Base-by-base conservation (phyloP, 2,888 invertebrate species). In the Thymelicus lineola region DNA sequence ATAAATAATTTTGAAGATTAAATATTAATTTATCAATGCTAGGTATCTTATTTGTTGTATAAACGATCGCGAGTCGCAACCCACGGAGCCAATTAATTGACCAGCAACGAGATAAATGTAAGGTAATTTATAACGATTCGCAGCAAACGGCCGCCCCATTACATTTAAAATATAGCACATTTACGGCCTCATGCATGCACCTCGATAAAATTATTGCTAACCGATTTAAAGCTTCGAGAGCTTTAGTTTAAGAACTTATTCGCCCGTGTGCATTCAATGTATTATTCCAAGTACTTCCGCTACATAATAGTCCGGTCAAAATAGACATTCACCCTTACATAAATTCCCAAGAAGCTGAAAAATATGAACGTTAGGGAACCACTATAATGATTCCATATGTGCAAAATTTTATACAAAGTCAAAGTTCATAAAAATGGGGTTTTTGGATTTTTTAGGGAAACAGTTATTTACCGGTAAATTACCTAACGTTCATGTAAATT, bases 91-190 rank as follows among this genome's bases (percentile, higher is more conserved):
- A 88, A 89, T 90, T 89, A 89, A 88, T 86, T 86, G 81, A 79
- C 83, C 82, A 79, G 79, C 48, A 80, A 80, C 75, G 85, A 85
- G 86, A 89, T 89, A 88, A 89, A 90, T 89, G 90, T 83, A 82
- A 84, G 78, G 87, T 87, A 86, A 90, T 90, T 88, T 88, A 88
- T 89, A 86, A 86, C 84, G 81, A 86, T 86, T 85, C 83, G 81
- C 80, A 77, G 81, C 82, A 78, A 85, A 82, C 84, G 82, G 82
- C 86, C 85, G 82, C 76, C 80, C 86, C 86, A 88, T 90, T 90
- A 87, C 85, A 81, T 85, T 86, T 87, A 86, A 90, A 89, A 88
- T 88, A 89, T 88, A 82, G 86, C 87, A 83, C 83, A 82, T 86
- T 88, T 81, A 78, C 83, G 83, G 83, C 75, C 71, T 75, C 74